Evolutionary conservation across 2,888 invertebrate species (phyloP), one percentile per base, ranked within the genome.

Genomic region (Rhaphigaster nebulosa): DNA sequence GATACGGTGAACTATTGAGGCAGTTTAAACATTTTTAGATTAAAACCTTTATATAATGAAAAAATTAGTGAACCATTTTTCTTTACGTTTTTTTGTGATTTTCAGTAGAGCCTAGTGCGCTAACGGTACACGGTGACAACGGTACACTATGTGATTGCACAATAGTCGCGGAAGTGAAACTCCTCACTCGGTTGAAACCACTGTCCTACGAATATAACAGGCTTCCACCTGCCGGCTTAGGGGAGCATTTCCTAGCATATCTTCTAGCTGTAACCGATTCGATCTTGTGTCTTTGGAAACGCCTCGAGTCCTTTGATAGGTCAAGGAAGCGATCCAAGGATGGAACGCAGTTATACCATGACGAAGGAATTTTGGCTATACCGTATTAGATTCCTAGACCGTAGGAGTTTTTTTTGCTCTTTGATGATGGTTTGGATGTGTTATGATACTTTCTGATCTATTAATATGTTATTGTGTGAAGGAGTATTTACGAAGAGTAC

Each of bases 141-240:
- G 65, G 65, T 65, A 65, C 65, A 65, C 65, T 65, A 65, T 65
- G 65, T 65, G 2, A 29, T 65, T 65, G 65, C 65, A 65, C 65
- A 65, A 65, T 65, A 65, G 65, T 15, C 65, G 29, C 29, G 65
- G 29, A 29, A 65, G 65, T 65, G 29, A 65, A 29, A 65, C 65
- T n/a, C 29, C 65, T 60, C 60, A n/a, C 26, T n/a, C n/a, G n/a
- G 12, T 52, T 5, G 52, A 18, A 52, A 52, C 56, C 65, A 18
- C 29, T 0, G 15, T 29, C 65, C 29, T 29, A 15, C 6, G 29
- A 29, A 65, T 65, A 65, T 65, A 65, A 65, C 34, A 18, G 65
- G 1, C 26, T 1, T 60, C n/a, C 60, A 8, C n/a, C 65, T 29
- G 65, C 15, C 29, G 15, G 4, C 18, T 65, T 15, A 29, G 12